phyloP scores from a whole-genome alignment of 2,113 vertebrate genomes.

The Polypterus senegalus region DNA sequence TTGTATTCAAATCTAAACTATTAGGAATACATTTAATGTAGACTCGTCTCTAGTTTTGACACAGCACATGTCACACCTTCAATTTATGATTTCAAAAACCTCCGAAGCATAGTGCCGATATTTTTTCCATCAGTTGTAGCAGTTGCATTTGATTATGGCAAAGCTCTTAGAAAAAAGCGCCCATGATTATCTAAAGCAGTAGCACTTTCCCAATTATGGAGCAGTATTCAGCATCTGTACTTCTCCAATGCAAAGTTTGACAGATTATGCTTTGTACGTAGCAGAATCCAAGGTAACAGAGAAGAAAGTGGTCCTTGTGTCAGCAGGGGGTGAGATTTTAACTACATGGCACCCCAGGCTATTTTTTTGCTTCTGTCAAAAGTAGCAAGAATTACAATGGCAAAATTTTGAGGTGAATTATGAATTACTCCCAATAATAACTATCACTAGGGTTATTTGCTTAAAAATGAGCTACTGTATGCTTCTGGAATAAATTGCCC shows the following conservation, averaged over 20 bases:
- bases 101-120: too few species aligned
- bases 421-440: constrained; percentile 65
- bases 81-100: too few species aligned
- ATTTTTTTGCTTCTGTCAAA: constrained; percentile 56
- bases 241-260: background rate
- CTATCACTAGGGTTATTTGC: constrained; percentile 65
- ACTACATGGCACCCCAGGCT: constrained; percentile 39
- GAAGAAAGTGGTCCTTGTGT: constrained; percentile 47
- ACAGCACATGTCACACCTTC: too few species aligned
- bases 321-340: constrained; percentile 42
- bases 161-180: too few species aligned
- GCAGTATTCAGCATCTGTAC: background rate
- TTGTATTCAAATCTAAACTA: too few species aligned
- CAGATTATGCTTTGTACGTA: too few species aligned
- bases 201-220: too few species aligned
- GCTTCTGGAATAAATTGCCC: constrained; percentile 56
- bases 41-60: too few species aligned
- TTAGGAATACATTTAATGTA: too few species aligned
- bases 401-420: constrained; percentile 54
- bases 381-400: constrained; percentile 53
- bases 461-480: constrained; percentile 45
- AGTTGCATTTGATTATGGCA: too few species aligned
- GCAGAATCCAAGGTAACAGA: background rate
- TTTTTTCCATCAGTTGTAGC: too few species aligned
- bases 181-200: too few species aligned